Conservation (phyloP, 2,113 vertebrate genomes). For the Lasiurus cinereus region DNA sequence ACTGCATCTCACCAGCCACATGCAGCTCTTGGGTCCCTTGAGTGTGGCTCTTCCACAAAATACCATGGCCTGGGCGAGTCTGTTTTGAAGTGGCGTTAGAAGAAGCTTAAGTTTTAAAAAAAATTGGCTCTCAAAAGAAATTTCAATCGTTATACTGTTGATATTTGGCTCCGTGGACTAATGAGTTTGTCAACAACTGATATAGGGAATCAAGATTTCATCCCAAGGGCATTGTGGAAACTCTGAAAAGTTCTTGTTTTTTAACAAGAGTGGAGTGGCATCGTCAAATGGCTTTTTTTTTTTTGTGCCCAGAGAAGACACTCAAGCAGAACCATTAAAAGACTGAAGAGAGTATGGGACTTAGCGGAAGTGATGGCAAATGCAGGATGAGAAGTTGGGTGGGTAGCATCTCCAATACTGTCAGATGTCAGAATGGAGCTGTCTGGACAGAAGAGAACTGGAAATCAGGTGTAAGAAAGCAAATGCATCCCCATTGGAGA, state of each 20-base stretch:
- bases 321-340: neutral
- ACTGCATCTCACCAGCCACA: no score
- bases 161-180: no score
- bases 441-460: neutral
- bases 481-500: neutral
- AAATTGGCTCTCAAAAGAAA: no score
- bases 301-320: neutral
- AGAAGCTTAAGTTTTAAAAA: no score
- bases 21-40: no score
- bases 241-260: neutral
- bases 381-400: no score
- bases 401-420: neutral
- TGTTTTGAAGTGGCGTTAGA: no score
- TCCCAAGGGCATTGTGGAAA: neutral
- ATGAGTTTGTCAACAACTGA: no score
- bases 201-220: neutral
- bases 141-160: no score
- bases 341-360: neutral
- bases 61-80: no score
- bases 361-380: no score
- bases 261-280: neutral
- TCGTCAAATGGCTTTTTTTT: neutral
- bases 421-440: neutral
- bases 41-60: no score
- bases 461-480: neutral